Evolutionary conservation across 2,888 invertebrate species (phyloP).

Genomic region (Schizaphis graminum): DNA sequence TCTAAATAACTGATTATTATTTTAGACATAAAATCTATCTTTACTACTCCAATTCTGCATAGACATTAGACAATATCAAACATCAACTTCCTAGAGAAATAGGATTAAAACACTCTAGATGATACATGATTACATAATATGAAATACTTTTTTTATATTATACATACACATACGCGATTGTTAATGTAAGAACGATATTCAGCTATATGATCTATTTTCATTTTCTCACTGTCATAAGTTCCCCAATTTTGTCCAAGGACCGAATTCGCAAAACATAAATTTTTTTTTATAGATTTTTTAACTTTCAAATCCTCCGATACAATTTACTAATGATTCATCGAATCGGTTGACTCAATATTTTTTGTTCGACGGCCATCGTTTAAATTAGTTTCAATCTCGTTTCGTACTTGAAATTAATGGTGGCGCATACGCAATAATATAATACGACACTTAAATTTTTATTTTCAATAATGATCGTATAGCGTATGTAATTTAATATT

Average conservation of each 20-base stretch:
- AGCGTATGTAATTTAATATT: background rate
- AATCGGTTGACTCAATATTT: background rate
- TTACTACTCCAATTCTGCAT: background rate
- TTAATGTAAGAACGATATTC: background rate
- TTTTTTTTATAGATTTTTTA: background rate
- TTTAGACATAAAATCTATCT: background rate
- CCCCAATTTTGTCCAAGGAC: background rate
- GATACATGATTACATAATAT: background rate
- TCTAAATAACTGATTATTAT: background rate
- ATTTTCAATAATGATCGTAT: background rate
- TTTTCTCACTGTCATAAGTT: background rate
- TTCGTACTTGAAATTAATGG: slow-evolving; percentile 8
- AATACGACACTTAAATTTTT: background rate
- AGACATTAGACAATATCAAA: background rate
- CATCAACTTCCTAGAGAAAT: background rate
- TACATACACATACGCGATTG: background rate
- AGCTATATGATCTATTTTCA: background rate
- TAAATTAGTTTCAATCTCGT: slow-evolving; percentile 20
- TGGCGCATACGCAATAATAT: background rate
- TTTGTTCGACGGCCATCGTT: background rate
- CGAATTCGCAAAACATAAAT: background rate
- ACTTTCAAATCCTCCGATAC: slow-evolving; percentile 30
- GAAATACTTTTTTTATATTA: background rate
- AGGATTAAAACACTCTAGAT: background rate
- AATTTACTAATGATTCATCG: background rate